Conservation (phyloP, 2,888 invertebrate genomes). For the Scaptomyza reducta region DNA sequence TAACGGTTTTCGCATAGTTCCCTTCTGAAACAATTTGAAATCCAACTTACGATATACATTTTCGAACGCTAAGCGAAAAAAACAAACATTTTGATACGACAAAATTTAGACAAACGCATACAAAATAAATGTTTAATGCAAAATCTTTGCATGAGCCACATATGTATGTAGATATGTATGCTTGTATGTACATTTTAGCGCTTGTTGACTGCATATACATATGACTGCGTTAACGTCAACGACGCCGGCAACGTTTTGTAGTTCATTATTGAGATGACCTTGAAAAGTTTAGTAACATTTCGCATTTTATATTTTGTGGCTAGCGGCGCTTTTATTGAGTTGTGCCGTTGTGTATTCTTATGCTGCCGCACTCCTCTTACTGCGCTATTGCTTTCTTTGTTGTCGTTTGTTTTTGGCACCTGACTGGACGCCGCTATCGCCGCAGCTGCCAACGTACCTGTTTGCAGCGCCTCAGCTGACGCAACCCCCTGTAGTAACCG, state of each 20-base stretch:
- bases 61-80: slow-evolving; percentile 8
- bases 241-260: slow-evolving; percentile 45
- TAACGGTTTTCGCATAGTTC: too few species aligned
- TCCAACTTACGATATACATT: slow-evolving; percentile 12
- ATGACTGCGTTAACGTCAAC: slow-evolving; percentile 7
- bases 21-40: neutral
- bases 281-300: slow-evolving; percentile 80
- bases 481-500: slow-evolving; percentile 2
- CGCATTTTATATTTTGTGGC: slow-evolving; percentile 38
- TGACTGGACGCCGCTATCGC: slow-evolving; percentile 38
- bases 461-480: slow-evolving; percentile 53
- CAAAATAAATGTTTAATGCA: slow-evolving; percentile 26
- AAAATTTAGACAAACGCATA: slow-evolving; percentile 10
- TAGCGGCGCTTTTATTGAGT: slow-evolving; percentile 10
- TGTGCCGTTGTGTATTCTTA: slow-evolving; percentile 37
- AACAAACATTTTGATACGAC: neutral
- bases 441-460: slow-evolving; percentile 36
- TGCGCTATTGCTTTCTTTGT: slow-evolving; percentile 34
- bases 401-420: slow-evolving; percentile 55
- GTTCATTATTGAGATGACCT: slow-evolving; percentile 79
- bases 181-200: neutral
- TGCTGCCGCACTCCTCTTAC: slow-evolving; percentile 27
- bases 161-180: neutral
- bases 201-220: slow-evolving; percentile 6
- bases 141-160: slow-evolving; percentile 9